Evolutionary conservation across 1,140 invertebrate species (phyloP), one percentile per base, ranked within the genome.

Genomic region (Hermetia illucens): DNA sequence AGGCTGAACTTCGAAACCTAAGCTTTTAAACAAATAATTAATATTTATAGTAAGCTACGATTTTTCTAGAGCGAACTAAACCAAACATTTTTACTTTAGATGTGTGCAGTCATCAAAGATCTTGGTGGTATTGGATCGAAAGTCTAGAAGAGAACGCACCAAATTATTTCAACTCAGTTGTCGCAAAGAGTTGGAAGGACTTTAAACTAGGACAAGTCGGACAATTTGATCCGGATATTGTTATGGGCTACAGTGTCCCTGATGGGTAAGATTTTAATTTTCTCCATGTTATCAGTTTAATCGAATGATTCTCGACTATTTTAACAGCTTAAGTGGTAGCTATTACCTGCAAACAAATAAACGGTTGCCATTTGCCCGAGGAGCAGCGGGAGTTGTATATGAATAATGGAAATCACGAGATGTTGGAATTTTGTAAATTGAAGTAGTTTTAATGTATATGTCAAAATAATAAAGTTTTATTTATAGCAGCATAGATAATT

Each of bases 21-120:
- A n/a, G n/a, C n/a, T n/a, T n/a, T n/a, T n/a, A n/a, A n/a, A n/a
- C n/a, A n/a, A n/a, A n/a, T n/a, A n/a, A n/a, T n/a, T n/a, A n/a
- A n/a, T n/a, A n/a, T n/a, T n/a, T n/a, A n/a, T n/a, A n/a, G n/a
- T n/a, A n/a, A n/a, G n/a, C n/a, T n/a, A n/a, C n/a, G n/a, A n/a
- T n/a, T n/a, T n/a, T n/a, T n/a, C n/a, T n/a, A n/a, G n/a, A n/a
- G n/a, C n/a, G n/a, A n/a, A n/a, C n/a, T n/a, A n/a, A n/a, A n/a
- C n/a, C n/a, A n/a, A n/a, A n/a, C n/a, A n/a, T n/a, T n/a, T n/a
- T n/a, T n/a, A 30, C 35, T 53, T 5, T 48, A 77, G 74, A 71
- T 52, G 47, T 74, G 2, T 79, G 75, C 46, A 77, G 70, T 47
- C 77, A 81, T 52, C 63, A 72, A 33, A 63, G 74, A 17, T 71